A percentile compares a stretch with the other conserved stretches of the same genome.
These are phyloP conservation scores for Heliconius himera DNA, from an alignment of 1,140 invertebrate species.

Conservation along the genomic window DNA sequence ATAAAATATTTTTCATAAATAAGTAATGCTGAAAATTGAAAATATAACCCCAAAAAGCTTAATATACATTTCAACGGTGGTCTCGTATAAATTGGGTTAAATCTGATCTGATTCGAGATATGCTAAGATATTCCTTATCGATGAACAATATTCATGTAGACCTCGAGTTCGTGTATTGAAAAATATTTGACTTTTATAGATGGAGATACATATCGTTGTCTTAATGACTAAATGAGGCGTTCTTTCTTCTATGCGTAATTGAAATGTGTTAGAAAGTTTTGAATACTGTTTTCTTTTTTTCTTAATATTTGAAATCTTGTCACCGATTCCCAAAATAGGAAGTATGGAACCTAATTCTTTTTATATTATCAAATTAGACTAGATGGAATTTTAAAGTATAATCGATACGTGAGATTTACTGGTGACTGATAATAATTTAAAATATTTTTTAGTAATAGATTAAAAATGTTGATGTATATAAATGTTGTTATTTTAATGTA, in stretches of 20 bases:
- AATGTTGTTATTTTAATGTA: too few relatives aligned
- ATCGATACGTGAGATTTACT: too few relatives aligned
- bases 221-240: background rate
- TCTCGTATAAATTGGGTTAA: constrained; percentile 10
- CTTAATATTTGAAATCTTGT: too few relatives aligned
- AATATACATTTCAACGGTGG: constrained; percentile 5
- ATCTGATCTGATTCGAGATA: constrained; percentile 11
- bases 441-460: too few relatives aligned
- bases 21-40: background rate
- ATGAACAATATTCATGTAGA: constrained; percentile 11
- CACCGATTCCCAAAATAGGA: too few relatives aligned
- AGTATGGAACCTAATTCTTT: too few relatives aligned
- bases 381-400: too few relatives aligned
- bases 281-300: background rate
- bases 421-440: too few relatives aligned
- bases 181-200: constrained; percentile 9
- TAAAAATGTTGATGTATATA: too few relatives aligned
- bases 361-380: too few relatives aligned
- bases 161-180: background rate
- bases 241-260: background rate
- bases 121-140: constrained; percentile 13
- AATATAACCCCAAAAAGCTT: background rate
- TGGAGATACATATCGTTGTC: background rate
- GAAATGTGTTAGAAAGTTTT: background rate
- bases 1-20: background rate